Conservation (phyloP, 1,140 invertebrate genomes). For the Littorina saxatilis region DNA sequence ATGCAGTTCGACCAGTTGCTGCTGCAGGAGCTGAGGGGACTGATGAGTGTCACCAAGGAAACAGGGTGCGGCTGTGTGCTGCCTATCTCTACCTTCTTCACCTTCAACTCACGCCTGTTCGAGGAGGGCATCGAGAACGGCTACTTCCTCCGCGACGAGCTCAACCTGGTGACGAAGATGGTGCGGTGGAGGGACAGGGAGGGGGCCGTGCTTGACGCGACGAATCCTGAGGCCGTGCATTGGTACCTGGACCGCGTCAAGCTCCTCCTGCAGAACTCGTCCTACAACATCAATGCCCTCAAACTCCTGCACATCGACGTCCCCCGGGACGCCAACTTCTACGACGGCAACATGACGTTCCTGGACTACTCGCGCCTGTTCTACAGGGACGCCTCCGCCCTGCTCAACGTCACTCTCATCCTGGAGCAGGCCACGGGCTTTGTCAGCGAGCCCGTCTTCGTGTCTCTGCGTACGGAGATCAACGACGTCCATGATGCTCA, state of each 20-base stretch:
- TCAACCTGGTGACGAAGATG: slow-evolving; percentile 50
- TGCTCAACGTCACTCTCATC: slow-evolving; percentile 46
- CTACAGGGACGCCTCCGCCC: slow-evolving; percentile 32
- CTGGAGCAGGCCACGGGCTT: slow-evolving; percentile 51
- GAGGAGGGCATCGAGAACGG: slow-evolving; percentile 38
- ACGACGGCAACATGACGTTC: slow-evolving; percentile 50
- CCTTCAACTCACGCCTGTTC: slow-evolving; percentile 50
- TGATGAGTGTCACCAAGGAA: slow-evolving; percentile 25
- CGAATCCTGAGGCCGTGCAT: slow-evolving; percentile 42
- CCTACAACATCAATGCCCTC: slow-evolving; percentile 43
- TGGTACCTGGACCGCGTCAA: slow-evolving; percentile 46
- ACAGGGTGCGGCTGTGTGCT: slow-evolving; percentile 43
- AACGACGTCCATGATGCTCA: slow-evolving; percentile 20
- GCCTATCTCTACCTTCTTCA: slow-evolving; percentile 53
- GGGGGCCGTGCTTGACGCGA: slow-evolving; percentile 51
- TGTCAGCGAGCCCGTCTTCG: slow-evolving; percentile 43
- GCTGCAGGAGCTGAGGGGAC: slow-evolving; percentile 22
- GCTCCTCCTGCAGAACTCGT: slow-evolving; percentile 11
- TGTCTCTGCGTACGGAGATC: slow-evolving; percentile 40
- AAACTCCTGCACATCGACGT: slow-evolving; percentile 51
- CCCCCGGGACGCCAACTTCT: slow-evolving; percentile 43
- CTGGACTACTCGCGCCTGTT: slow-evolving; percentile 51
- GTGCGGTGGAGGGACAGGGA: slow-evolving; percentile 47
- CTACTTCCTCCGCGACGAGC: slow-evolving; percentile 51
- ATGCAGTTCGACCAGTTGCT: slow-evolving; percentile 32